Conservation (phyloP, 2,113 vertebrate genomes). For the Cranoglanis bouderius region DNA sequence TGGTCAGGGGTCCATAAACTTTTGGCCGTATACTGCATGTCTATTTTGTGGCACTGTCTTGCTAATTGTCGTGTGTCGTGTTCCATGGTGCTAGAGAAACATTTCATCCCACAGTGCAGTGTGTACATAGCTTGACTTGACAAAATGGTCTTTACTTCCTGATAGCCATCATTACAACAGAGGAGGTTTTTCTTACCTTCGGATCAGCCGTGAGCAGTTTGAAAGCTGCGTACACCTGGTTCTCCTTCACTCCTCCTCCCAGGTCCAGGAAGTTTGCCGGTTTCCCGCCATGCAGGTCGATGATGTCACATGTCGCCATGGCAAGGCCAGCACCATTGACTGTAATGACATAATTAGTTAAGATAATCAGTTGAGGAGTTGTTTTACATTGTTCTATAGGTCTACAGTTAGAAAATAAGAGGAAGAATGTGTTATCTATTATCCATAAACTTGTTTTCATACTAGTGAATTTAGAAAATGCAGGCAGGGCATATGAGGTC, state of each 20-base stretch:
- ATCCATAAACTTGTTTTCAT: neutral
- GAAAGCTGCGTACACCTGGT: slow-evolving; percentile 96
- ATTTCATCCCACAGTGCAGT: too few species aligned
- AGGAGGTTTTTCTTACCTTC: slow-evolving; percentile 78
- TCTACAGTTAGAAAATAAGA: neutral
- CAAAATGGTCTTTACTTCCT: too few species aligned
- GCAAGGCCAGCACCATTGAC: slow-evolving; percentile 97
- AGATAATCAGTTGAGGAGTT: neutral
- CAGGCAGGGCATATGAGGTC: neutral
- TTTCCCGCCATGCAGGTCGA: slow-evolving; percentile 92
- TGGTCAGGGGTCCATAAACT: too few species aligned
- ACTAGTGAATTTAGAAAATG: neutral
- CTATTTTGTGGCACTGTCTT: too few species aligned
- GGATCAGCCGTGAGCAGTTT: slow-evolving; percentile 94
- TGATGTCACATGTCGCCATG: slow-evolving; percentile 98
- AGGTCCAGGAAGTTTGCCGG: slow-evolving; percentile 98
- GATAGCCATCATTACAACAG: neutral
- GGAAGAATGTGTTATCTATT: neutral
- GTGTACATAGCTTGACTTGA: too few species aligned
- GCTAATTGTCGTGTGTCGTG: too few species aligned
- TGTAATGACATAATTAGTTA: slow-evolving; percentile 64
- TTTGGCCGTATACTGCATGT: too few species aligned
- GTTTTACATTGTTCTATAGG: neutral
- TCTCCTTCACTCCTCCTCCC: slow-evolving; percentile 95
- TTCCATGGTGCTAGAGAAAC: too few species aligned